Evolutionary conservation across 2,113 vertebrate species (phyloP), one percentile per base, ranked within the genome.

Genomic region (Colinus virginianus): DNA sequence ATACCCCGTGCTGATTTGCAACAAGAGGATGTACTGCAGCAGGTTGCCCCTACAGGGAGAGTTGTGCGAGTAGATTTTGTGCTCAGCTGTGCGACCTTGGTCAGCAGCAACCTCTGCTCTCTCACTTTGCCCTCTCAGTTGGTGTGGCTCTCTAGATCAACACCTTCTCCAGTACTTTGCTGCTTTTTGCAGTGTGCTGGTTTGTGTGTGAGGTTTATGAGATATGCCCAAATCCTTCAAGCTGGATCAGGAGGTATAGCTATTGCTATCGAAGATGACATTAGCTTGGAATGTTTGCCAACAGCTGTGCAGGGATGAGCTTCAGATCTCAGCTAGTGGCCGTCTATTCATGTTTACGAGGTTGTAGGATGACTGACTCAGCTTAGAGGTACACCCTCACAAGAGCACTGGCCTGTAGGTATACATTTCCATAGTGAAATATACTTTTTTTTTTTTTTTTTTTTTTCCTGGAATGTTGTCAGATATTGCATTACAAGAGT

Each of bases 401-500:
- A 75, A 71, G 70, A 71, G 6, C n/a, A 4, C 5, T 49, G n/a
- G 67, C 53, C 90, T 15, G 26, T 4, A 4, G 46, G 49, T 28
- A 4, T 0, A 7, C 23, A 5, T n/a, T 56, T 30, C 36, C 32
- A 3, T 1, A 34, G 32, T 15, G 58, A 66, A 14, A 38, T 58
- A 3, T 5, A 16, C 16, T 10, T 32, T 32, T 55, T 55, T 21
- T 7, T 19, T 7, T 19, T 85, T 75, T 69, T 59, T 19, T 36
- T 36, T 85, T 75, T 69, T 55, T 8, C 59, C 49, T 93, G 61
- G 38, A 86, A 59, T 32, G 34, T 13, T 90, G 30, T 86, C 61
- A 36, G 48, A 22, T 38, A 15, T n/a, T 56, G 49, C 12, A 4
- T 68, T 64, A 7, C 20, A 49, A 85, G 13, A 8, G 43, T 40